A percentile compares a stretch with the other conserved stretches of the same genome.
Evolutionary conservation across 2,888 invertebrate genomes (phyloP).

Genomic region (Xylota segnis): DNA sequence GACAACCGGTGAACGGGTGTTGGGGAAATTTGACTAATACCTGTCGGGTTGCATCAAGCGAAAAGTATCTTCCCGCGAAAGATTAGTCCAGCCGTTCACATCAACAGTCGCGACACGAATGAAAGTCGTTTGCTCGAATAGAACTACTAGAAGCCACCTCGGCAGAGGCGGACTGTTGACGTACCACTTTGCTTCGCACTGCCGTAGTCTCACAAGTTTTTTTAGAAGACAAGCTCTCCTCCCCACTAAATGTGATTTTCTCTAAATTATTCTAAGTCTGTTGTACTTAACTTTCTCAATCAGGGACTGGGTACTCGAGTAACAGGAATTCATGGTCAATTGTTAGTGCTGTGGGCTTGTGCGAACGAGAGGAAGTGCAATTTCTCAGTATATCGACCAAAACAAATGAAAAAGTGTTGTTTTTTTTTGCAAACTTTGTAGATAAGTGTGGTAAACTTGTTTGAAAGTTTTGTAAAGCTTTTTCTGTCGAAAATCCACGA

Average conservation of each 20-base stretch:
- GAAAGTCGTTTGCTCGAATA: constrained; percentile 33
- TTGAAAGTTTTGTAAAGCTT: not conserved
- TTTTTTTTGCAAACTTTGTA: not conserved
- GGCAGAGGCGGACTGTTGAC: not conserved
- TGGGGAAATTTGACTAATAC: not conserved
- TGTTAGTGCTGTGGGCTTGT: not conserved
- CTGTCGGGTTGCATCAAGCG: not conserved
- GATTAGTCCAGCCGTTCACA: constrained; percentile 19
- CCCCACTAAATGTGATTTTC: not conserved
- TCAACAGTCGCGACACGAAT: constrained; percentile 58
- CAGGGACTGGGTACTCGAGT: constrained; percentile 3
- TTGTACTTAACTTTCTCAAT: constrained; percentile 3
- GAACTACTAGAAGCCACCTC: constrained; percentile 32
- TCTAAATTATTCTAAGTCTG: not conserved
- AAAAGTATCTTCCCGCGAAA: constrained; percentile 25
- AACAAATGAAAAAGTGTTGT: constrained; percentile 1
- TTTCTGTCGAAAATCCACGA: not conserved
- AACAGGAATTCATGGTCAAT: constrained; percentile 1
- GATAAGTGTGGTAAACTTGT: not conserved
- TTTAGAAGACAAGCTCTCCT: too few species aligned
- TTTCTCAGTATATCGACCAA: not conserved
- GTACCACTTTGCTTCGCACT: constrained; percentile 27
- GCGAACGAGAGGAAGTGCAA: not conserved
- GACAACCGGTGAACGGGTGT: not conserved
- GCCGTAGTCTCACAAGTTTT: not conserved